Base-by-base conservation (phyloP, 2,797 vertebrate species). In the Spea hammondii region DNA sequence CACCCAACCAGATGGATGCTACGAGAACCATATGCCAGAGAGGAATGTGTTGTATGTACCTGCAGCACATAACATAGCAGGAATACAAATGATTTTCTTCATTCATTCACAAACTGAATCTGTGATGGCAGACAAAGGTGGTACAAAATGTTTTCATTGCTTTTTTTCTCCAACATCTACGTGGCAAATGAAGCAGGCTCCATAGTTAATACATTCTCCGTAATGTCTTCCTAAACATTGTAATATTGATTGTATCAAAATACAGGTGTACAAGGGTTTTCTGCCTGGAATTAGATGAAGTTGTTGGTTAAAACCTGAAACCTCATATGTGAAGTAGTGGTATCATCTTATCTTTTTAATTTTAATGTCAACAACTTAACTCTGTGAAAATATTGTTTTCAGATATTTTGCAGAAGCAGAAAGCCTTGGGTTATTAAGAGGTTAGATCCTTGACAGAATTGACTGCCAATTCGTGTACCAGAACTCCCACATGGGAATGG, bases 351-450 rank as follows among this genome's bases (percentile, higher is more conserved):
- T 62, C 59, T 62, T 62, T 32, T 62, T 14, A 32, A 62, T 62
- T 32, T 17, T 32, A 17, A 17, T 62, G 7, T 62, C 59, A 32
- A 17, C 59, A 62, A 62, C 6, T 14, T 62, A 62, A 62, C 59
- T 17, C 9, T 6, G 32, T 17, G 14, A 17, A 62, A 14, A 62
- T 62, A 62, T 32, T 62, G 14, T 2, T 62, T 62, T 9, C 59
- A 17, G 5, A 17, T 62, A 62, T 62, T 62, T 62, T 17, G 32
- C 7, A 62, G 59, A 14, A 62, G 5, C 59, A 62, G 14, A 62
- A 62, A 17, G 59, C 6, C 59, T 17, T 62, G 59, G 59, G n/a
- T 62, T 62, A 62, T 62, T 62, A 62, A 17, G 59, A 62, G 59
- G 59, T 62, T 10, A 17, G 59, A 17, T 62, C 14, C 59, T 62